A percentile compares a stretch with the other conserved stretches of the same genome.
These are phyloP conservation scores for Xiphorhynchus elegans DNA, from an alignment of 2,113 vertebrate genomes.

Conservation along the genomic window DNA sequence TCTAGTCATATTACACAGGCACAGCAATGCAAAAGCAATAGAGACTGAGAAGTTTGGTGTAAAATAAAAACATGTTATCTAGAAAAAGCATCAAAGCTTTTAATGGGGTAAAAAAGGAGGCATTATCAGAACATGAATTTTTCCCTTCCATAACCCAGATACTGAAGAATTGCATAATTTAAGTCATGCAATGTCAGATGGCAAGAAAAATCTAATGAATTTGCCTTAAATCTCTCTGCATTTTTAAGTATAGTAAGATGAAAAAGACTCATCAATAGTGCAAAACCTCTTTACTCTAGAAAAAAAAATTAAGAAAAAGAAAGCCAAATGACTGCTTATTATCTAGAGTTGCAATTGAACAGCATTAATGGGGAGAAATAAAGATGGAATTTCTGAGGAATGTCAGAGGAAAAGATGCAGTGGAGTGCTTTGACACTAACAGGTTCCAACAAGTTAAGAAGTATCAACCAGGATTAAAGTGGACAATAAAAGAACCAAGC, in stretches of 20 bases:
- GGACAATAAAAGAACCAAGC: background rate
- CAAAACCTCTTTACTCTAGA: background rate
- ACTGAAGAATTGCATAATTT: background rate
- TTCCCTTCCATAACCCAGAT: background rate
- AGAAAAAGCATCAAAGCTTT: background rate
- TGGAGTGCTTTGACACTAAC: background rate
- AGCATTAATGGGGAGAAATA: background rate
- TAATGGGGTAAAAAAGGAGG: background rate
- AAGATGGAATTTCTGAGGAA: background rate
- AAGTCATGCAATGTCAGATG: background rate
- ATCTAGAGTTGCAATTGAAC: background rate
- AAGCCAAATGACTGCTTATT: background rate
- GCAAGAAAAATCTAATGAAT: background rate
- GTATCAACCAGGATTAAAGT: background rate
- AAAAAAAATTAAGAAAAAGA: background rate
- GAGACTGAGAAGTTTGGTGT: background rate
- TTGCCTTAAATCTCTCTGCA: background rate
- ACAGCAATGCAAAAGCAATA: background rate
- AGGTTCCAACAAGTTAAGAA: slow-evolving; percentile 31
- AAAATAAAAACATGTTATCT: background rate
- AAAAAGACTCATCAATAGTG: background rate
- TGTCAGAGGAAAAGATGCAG: background rate
- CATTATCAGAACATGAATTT: background rate
- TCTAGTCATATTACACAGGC: background rate
- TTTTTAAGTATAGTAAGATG: background rate